Evolutionary conservation across 2,888 invertebrate species (phyloP).

Genomic region (Hyppa rectilinea): DNA sequence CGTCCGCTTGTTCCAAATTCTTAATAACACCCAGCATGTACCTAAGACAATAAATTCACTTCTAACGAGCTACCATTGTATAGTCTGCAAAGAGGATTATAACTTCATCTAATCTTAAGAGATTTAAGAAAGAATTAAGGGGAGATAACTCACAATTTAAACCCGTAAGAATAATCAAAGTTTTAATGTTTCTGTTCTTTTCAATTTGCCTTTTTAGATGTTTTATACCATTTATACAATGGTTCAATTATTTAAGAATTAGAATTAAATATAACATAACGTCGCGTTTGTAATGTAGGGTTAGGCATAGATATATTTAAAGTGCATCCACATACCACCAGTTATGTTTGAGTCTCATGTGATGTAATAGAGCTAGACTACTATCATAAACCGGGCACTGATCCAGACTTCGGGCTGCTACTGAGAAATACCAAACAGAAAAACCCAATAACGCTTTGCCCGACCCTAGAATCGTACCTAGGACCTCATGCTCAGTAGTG

Average conservation of each 20-base stretch:
- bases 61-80: conserved; percentile 71
- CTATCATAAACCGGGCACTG: too few species aligned
- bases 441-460: too few species aligned
- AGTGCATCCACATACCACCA: too few species aligned
- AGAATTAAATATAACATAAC: too few species aligned
- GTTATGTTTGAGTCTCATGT: too few species aligned
- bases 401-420: too few species aligned
- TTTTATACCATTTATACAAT: conserved; percentile 38
- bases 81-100: conserved; percentile 71
- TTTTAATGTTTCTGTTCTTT: conserved; percentile 69
- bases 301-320: too few species aligned
- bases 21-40: conserved; percentile 48
- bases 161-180: conserved; percentile 71
- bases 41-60: conserved; percentile 68
- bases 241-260: conserved; percentile 14
- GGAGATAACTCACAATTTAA: conserved; percentile 75
- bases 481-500: too few species aligned
- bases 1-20: conserved; percentile 47
- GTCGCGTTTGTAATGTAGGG: too few species aligned
- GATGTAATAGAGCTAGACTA: too few species aligned
- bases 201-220: conserved; percentile 65
- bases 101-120: conserved; percentile 71
- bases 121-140: conserved; percentile 67
- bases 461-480: too few species aligned
- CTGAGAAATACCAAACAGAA: too few species aligned